Evolutionary conservation across 2,888 invertebrate species (phyloP).

Genomic region (Pollenia labialis): DNA sequence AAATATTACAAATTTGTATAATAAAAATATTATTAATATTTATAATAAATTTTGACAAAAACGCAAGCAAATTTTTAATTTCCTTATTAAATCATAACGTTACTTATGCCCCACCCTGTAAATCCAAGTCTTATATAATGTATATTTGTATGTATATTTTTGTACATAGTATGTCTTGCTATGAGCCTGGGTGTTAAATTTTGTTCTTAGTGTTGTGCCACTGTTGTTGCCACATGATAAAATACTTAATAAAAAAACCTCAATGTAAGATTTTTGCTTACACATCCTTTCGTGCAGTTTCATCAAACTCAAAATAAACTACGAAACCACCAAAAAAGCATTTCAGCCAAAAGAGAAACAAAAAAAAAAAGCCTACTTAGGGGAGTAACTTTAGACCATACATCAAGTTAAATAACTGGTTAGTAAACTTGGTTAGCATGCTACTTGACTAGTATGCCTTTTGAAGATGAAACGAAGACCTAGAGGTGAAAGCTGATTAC

Average conservation of each 20-base stretch:
- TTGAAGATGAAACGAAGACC: no score
- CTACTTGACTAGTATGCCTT: neutral
- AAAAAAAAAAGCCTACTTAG: constrained; percentile 51
- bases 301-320: constrained; percentile 60
- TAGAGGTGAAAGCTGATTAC: no score
- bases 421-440: constrained; percentile 21
- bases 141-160: constrained; percentile 9
- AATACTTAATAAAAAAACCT: constrained; percentile 57
- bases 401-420: constrained; percentile 32
- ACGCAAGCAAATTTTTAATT: no score
- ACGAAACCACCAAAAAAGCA: constrained; percentile 46
- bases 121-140: neutral
- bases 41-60: no score
- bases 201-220: neutral
- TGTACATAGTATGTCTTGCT: neutral
- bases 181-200: constrained; percentile 10
- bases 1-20: no score
- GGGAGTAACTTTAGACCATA: constrained; percentile 48
- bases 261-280: constrained; percentile 57
- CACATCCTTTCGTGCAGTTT: constrained; percentile 46
- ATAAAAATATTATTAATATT: no score
- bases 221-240: constrained; percentile 60
- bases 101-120: no score
- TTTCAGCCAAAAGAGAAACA: constrained; percentile 1
- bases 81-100: no score